Evolutionary conservation across 2,113 vertebrate genomes (phyloP).

Genomic region (Engystomops pustulosus): DNA sequence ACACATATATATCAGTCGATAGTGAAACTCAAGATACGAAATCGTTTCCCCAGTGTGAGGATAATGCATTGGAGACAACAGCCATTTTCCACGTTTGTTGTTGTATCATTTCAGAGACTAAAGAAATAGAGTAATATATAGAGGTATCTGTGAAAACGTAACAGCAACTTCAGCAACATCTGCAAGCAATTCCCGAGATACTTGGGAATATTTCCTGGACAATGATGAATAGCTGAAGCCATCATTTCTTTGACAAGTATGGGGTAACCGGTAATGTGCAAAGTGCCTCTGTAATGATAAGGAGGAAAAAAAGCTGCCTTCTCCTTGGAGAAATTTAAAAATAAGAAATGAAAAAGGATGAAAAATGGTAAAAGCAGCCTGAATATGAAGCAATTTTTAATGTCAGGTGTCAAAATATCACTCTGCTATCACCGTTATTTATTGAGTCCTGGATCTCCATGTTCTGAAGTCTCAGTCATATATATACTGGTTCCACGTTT

Average conservation of each 20-base stretch:
- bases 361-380: constrained; percentile 43
- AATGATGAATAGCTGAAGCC: constrained; percentile 47
- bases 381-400: constrained; percentile 42
- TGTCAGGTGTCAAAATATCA: constrained; percentile 42
- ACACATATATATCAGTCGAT: neutral
- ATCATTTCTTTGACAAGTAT: constrained; percentile 41
- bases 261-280: constrained; percentile 32
- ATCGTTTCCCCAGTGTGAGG: neutral
- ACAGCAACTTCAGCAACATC: constrained; percentile 54
- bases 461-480: neutral
- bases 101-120: constrained; percentile 2
- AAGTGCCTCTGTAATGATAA: constrained; percentile 38
- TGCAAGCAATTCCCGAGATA: constrained; percentile 41
- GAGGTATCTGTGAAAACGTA: constrained; percentile 22
- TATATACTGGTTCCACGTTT: neutral
- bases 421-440: constrained; percentile 25
- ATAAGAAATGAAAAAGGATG: constrained; percentile 41
- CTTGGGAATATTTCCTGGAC: constrained; percentile 24
- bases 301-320: constrained; percentile 1
- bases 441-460: constrained; percentile 1
- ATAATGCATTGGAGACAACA: constrained; percentile 26
- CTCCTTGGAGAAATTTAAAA: constrained; percentile 43
- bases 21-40: neutral
- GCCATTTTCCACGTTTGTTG: constrained; percentile 24
- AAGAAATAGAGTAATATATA: constrained; percentile 1